These are phyloP conservation scores for Cecropterus lyciades DNA, from an alignment of 1,140 invertebrate genomes.

Conservation along the genomic window DNA sequence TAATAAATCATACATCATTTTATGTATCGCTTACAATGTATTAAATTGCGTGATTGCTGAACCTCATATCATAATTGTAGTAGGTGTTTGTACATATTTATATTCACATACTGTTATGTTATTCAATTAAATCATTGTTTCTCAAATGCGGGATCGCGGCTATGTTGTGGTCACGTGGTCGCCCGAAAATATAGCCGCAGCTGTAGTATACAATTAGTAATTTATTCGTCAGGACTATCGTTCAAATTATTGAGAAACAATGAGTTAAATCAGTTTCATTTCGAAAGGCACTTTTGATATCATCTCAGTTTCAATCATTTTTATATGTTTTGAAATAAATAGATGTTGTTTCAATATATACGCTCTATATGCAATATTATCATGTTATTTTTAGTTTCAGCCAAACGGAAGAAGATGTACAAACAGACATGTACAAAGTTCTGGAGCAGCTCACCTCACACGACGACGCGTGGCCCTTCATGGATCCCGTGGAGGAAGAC, in stretches of 20 bases:
- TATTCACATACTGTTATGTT: not conserved
- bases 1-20: not conserved
- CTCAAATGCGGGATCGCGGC: too few relatives aligned
- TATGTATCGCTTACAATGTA: constrained; percentile 2
- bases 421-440: constrained; percentile 95
- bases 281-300: too few relatives aligned
- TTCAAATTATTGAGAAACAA: too few relatives aligned
- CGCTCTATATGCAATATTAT: not conserved
- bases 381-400: constrained; percentile 85
- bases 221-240: too few relatives aligned
- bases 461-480: constrained; percentile 96
- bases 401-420: constrained; percentile 92
- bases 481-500: constrained; percentile 95
- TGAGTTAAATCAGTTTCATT: too few relatives aligned
- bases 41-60: constrained; percentile 1
- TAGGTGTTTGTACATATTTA: not conserved
- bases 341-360: not conserved
- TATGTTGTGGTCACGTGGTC: too few relatives aligned
- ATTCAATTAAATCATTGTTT: not conserved
- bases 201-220: too few relatives aligned
- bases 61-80: not conserved
- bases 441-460: constrained; percentile 93
- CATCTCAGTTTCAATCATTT: too few relatives aligned
- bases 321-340: not conserved
- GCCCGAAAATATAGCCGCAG: too few relatives aligned